Evolutionary conservation across 2,797 vertebrate species (phyloP), one percentile per base, ranked within the genome.

Genomic region (Bradypus variegatus): DNA sequence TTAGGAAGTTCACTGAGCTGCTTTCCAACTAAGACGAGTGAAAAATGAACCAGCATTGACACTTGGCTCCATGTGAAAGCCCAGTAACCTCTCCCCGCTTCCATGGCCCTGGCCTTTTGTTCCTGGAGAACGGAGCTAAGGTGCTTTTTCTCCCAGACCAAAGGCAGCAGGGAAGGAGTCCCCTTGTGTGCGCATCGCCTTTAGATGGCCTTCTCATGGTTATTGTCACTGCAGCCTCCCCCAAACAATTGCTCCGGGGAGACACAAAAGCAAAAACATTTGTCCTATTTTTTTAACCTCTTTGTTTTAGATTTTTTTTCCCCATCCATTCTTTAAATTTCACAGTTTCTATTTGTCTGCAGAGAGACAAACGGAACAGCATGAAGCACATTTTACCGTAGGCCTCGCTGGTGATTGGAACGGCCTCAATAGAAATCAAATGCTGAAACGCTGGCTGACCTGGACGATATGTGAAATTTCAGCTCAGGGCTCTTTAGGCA

Each of bases 41-140:
- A 93, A 18, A 95, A 95, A 96, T 50, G 81, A 94, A 89, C 93
- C 95, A 69, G 94, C 41, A 1, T 95, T 93, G 96, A 96, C 96
- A 96, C 96, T 97, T 89, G 88, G 91, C 97, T 91, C 94, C 94
- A 62, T 92, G 95, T 93, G 96, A 96, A 96, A 97, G 92, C 96
- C 95, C 86, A 50, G 95, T 95, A 94, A 95, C 97, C 96, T 96
- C 95, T 79, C 36, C 95, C 96, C 95, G 95, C 95, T 95, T 95
- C 95, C 21, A 0, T 93, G 95, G 95, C 33, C 77, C 96, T 83
- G 96, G 96, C 95, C 98, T 98, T 97, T 97, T 98, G 97, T 98
- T 98, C 97, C 96, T 72, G 58, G 95, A 96, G 96, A 97, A 97
- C 92, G n/a, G 65, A 96, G 97, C 97, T 96, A 94, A 97, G 97